A percentile compares a stretch with the other conserved stretches of the same genome.
phyloP scores from a whole-genome alignment of 2,888 invertebrate genomes.

The Temnothorax ravouxi region DNA sequence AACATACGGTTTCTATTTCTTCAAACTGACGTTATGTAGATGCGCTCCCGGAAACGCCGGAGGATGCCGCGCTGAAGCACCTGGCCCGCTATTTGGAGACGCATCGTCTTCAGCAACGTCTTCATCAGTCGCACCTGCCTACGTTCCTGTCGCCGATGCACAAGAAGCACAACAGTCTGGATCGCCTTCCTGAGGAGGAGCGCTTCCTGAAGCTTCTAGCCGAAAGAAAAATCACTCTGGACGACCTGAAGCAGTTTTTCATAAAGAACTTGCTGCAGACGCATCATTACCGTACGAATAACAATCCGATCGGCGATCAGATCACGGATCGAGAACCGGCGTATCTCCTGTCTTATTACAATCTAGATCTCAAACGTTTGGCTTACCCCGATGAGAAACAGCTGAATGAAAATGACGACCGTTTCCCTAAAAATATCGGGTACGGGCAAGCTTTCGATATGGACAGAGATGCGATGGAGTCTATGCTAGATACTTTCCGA shows the following conservation, averaged over 20 bases:
- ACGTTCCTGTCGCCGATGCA: constrained; percentile 60
- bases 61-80: constrained; percentile 76
- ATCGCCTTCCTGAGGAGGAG: constrained; percentile 65
- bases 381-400: constrained; percentile 38
- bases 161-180: constrained; percentile 61
- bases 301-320: constrained; percentile 50
- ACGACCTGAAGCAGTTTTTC: constrained; percentile 58
- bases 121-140: constrained; percentile 45
- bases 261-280: constrained; percentile 64
- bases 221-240: constrained; percentile 71
- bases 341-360: constrained; percentile 36
- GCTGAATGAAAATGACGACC: neutral
- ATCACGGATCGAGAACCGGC: constrained; percentile 12
- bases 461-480: constrained; percentile 57
- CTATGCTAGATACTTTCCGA: constrained; percentile 51
- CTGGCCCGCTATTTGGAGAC: constrained; percentile 78
- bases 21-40: constrained; percentile 68
- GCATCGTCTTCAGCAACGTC: constrained; percentile 57
- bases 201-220: constrained; percentile 69
- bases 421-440: constrained; percentile 29
- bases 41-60: constrained; percentile 76
- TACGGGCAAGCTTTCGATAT: constrained; percentile 29
- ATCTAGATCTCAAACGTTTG: constrained; percentile 26
- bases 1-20: neutral
- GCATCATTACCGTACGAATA: constrained; percentile 64